These are phyloP conservation scores for Xiphophorus birchmanni DNA, from an alignment of 2,797 vertebrate species.

Conservation along the genomic window DNA sequence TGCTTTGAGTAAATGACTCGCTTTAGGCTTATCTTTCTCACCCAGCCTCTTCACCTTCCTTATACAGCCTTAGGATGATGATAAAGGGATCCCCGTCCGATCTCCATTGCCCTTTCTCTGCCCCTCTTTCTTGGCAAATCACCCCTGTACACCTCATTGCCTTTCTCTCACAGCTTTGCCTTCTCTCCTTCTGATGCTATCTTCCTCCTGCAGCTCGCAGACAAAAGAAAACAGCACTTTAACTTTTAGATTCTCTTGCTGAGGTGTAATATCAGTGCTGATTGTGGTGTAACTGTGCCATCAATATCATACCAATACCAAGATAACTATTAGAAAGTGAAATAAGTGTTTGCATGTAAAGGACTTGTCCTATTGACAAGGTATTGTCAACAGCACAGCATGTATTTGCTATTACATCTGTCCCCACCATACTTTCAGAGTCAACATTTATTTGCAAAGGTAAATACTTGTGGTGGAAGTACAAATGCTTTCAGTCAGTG, in stretches of 20 bases:
- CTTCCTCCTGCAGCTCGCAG: constrained; percentile 61
- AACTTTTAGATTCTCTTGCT: constrained; percentile 69
- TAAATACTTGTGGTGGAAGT: not conserved
- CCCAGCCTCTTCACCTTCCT: constrained; percentile 57
- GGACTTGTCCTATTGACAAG: constrained; percentile 46
- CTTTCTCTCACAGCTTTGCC: constrained; percentile 50
- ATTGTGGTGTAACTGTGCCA: constrained; percentile 75
- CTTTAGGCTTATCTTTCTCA: constrained; percentile 75
- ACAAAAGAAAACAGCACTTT: constrained; percentile 73
- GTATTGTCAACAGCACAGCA: constrained; percentile 30
- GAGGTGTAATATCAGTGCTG: constrained; percentile 71
- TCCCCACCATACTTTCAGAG: not conserved
- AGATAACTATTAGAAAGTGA: constrained; percentile 28
- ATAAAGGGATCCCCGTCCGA: constrained; percentile 75
- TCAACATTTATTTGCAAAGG: not conserved
- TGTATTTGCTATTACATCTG: constrained; percentile 30
- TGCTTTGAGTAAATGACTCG: constrained; percentile 56
- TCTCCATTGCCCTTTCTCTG: constrained; percentile 61
- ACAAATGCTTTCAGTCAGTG: not conserved
- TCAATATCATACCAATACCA: constrained; percentile 48
- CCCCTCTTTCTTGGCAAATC: constrained; percentile 62
- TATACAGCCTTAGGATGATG: constrained; percentile 59
- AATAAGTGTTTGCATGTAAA: constrained; percentile 37
- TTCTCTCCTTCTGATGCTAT: constrained; percentile 69
- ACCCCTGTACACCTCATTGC: constrained; percentile 69